Base-by-base conservation (phyloP, 2,113 vertebrate genomes). In the Dascyllus trimaculatus region DNA sequence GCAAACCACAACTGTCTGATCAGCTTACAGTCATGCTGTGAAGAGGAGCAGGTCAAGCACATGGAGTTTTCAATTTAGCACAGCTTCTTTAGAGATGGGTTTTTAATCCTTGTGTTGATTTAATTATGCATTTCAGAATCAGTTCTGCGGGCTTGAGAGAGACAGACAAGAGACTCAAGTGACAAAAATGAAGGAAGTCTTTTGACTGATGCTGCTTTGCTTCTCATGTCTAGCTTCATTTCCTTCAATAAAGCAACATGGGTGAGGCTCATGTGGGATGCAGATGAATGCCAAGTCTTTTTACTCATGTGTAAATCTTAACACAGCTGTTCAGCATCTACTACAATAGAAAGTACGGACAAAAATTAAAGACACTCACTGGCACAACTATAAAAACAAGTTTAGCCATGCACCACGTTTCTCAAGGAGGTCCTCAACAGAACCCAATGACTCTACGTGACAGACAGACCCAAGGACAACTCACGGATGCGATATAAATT, bases 11-110 rank as follows among this genome's bases (percentile, higher is more conserved):
- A 32, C 60, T 26, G 26, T 45, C 60, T 75, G 63, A 78, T 78
- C 58, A 80, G 82, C 86, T 90, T 78, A 75, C 72, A 77, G 57
- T 79, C 65, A 59, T 0, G 14, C 29, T 21, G 71, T 57, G 48
- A 73, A 83, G 45, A 58, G 66, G 80, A 71, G 78, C 76, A 54
- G 83, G 85, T 80, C 77, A 81, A 79, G 62, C 43, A 57, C 76
- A 66, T 43, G 32, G 17, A 38, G 49, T 71, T 75, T 78, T 80
- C 35, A 66, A 74, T 73, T 71, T 43, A 60, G 17, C 24, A 25
- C 43, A 52, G 58, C 71, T 24, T 70, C 32, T 66, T 76, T 54
- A 29, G 11, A 66, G 40, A 43, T 57, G 58, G 21, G 45, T 66
- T 64, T 83, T 79, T 67, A 68, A 78, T 80, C 48, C 32, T 5